Evolutionary conservation across 2,113 vertebrate genomes (phyloP), one percentile per base, ranked within the genome.

Genomic region (Proteles cristata): DNA sequence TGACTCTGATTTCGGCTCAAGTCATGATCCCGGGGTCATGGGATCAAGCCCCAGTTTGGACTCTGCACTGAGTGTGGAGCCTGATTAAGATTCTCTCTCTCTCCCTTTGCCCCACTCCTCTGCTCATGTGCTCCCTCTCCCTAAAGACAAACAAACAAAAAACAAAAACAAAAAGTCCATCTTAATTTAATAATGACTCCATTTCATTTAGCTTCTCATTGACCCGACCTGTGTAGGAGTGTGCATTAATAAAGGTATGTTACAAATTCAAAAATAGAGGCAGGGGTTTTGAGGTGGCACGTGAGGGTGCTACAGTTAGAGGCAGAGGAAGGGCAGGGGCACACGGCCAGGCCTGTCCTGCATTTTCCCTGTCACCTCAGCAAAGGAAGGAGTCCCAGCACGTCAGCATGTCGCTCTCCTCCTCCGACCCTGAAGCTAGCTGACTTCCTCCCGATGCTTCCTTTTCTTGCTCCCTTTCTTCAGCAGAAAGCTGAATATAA

Each of bases 351-450:
- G 12, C 0, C 7, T 17, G 4, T 11, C 58, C n/a, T 11, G 28
- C 1, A 2, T 50, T 28, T n/a, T n/a, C 45, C 53, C 0, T 0
- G 8, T 33, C 14, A 5, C 2, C 8, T 8, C 58, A 6, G 16
- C 58, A 61, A 25, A 23, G 21, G 21, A 19, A 23, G 58, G 58
- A 61, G 58, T 7, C 7, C 58, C 58, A 58, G 17, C 55, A 58
- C 5, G 7, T 8, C 58, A 6, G 16, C 10, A 11, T 15, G 7
- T 31, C 1, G 14, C 2, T 17, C 43, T 48, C 31, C 26, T 53
- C 43, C n/a, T 31, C 39, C 23, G 16, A 2, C 12, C 53, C 19
- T 65, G 53, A 35, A 50, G 50, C 93, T 15, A 11, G 39, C 65
- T 48, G 11, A 2, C 25, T 69, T 58, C 2, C 7, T 8, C 35